phyloP scores from a whole-genome alignment of 2,888 invertebrate genomes.

The Agrilus cyanescens region DNA sequence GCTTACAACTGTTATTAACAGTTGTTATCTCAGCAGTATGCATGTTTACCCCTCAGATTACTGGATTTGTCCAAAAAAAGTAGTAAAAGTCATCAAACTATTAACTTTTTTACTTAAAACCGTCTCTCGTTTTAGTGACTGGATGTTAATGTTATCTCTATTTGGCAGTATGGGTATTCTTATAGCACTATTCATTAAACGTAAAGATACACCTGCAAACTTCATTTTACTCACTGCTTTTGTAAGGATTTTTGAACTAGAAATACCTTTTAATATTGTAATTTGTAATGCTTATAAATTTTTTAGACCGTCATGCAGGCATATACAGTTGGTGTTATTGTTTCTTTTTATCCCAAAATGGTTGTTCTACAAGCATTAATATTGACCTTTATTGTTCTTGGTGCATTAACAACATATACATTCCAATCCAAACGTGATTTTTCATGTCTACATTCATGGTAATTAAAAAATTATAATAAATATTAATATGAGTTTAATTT shows the following conservation, averaged over 20 bases:
- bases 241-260: constrained; percentile 44
- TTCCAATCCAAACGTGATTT: constrained; percentile 79
- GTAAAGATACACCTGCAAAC: constrained; percentile 68
- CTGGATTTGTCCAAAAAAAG: constrained; percentile 50
- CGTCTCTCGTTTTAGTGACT: constrained; percentile 41
- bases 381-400: constrained; percentile 62
- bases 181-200: constrained; percentile 58
- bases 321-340: constrained; percentile 65
- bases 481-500: too few species aligned
- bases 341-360: constrained; percentile 63
- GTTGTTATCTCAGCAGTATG: constrained; percentile 50
- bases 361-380: constrained; percentile 69
- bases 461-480: constrained; percentile 17
- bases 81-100: constrained; percentile 1
- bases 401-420: constrained; percentile 67
- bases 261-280: neutral
- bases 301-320: constrained; percentile 70
- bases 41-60: constrained; percentile 48
- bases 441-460: constrained; percentile 66
- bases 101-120: neutral
- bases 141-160: constrained; percentile 54
- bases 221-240: constrained; percentile 66
- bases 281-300: constrained; percentile 10
- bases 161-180: constrained; percentile 53
- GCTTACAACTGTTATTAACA: constrained; percentile 64